Evolutionary conservation across 1,140 invertebrate genomes (phyloP), one percentile per base, ranked within the genome.

Genomic region (Sipha flava): DNA sequence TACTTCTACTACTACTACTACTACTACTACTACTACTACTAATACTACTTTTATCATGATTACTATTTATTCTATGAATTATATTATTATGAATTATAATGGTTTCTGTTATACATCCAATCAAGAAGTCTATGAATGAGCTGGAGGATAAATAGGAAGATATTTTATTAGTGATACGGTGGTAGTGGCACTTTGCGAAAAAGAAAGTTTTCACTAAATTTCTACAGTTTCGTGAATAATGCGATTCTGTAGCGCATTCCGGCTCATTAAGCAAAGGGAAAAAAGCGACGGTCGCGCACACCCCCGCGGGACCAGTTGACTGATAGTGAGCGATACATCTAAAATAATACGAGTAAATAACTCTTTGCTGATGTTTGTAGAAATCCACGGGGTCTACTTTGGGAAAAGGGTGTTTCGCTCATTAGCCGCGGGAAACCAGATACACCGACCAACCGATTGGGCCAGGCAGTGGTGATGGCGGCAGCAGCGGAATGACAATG

Each of bases 221-320:
- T 45, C 23, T 7, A n/a, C 16, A 23, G 12, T 77, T 59, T 54
- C 1, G 37, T 1, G 34, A 77, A 77, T 57, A 57, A 77, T 59
- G 49, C 21, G 52, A 59, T 77, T 29, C 16, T 23, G 52, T 14
- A 47, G 49, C 6, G 14, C 34, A 3, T 77, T 77, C 23, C 73
- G 73, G 31, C 23, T 59, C 73, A 57, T 77, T 77, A 77, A 52
- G 21, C 52, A 26, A 37, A 45, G 21, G 49, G 52, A 14, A 40
- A 40, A 29, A 57, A 43, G 34, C 47, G n/a, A 7, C 21, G 37
- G 31, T 37, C 37, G 64, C 23, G 21, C 21, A 54, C 34, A 9
- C n/a, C 54, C 72, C 73, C 34, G 21, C 31, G 34, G 31, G 49
- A 77, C 52, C 72, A 77, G 72, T 77, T 77, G 72, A 77, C 72